Evolutionary conservation across 2,888 invertebrate species (phyloP).

Genomic region (Lasioglossum malachurum): DNA sequence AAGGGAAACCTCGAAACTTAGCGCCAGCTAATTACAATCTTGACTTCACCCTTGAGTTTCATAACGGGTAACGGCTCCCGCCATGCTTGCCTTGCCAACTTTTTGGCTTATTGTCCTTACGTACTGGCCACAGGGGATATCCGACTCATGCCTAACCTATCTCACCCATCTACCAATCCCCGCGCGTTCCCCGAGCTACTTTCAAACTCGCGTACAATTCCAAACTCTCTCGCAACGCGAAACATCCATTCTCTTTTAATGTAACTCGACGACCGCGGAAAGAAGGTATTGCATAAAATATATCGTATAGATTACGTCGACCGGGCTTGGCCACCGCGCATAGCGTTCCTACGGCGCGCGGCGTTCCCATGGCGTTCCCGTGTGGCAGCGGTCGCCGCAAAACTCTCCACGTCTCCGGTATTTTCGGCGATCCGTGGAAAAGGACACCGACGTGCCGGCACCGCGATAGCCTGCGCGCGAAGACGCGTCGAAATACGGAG

Average conservation of each 20-base stretch:
- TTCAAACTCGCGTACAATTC: slow-evolving; percentile 70
- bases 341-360: background rate
- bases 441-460: background rate
- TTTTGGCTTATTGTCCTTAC: slow-evolving; percentile 84
- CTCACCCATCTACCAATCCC: slow-evolving; percentile 32
- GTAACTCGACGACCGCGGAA: background rate
- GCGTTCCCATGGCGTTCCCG: background rate
- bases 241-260: slow-evolving; percentile 31
- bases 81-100: slow-evolving; percentile 77
- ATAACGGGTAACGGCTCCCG: slow-evolving; percentile 80
- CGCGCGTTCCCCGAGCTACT: slow-evolving; percentile 52
- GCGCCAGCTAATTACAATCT: slow-evolving; percentile 84
- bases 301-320: background rate
- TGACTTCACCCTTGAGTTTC: slow-evolving; percentile 83
- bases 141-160: slow-evolving; percentile 72
- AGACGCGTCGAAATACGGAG: background rate
- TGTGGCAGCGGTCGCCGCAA: background rate
- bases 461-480: background rate
- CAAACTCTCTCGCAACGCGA: slow-evolving; percentile 48
- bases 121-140: slow-evolving; percentile 82
- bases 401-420: background rate
- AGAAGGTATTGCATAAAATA: background rate
- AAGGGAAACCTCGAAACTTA: slow-evolving; percentile 81
- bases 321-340: background rate
- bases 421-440: background rate